Conservation (phyloP, 2,113 vertebrate genomes). For the Seriola dumerili region DNA sequence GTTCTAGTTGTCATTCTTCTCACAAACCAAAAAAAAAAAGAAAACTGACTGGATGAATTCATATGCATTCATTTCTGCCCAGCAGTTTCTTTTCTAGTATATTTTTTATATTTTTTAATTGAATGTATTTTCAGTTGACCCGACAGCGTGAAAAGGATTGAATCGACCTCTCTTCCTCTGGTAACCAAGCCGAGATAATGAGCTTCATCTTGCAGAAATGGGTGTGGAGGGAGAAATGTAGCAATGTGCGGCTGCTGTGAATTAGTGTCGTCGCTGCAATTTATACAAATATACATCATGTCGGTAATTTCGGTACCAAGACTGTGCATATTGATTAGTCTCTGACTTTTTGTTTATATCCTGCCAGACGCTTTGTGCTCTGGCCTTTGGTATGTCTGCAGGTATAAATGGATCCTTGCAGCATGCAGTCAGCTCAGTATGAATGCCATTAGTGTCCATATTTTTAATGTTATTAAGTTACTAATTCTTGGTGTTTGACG, state of each 20-base stretch:
- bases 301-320: conserved; percentile 20
- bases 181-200: conserved; percentile 33
- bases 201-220: conserved; percentile 42
- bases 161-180: conserved; percentile 36
- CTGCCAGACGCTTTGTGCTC: conserved; percentile 11
- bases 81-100: background rate
- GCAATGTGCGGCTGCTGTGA: background rate
- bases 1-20: conserved; percentile 13
- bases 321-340: conserved; percentile 46
- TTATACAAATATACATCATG: conserved; percentile 44
- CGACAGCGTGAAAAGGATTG: conserved; percentile 13
- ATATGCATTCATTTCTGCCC: background rate
- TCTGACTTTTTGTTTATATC: conserved; percentile 21
- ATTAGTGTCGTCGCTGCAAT: conserved; percentile 33
- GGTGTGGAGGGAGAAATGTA: conserved; percentile 3
- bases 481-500: conserved; percentile 53
- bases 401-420: conserved; percentile 43
- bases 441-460: conserved; percentile 41
- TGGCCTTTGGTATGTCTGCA: conserved; percentile 26
- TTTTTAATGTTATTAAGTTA: conserved; percentile 44
- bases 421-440: conserved; percentile 31
- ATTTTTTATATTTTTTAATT: conserved; percentile 14
- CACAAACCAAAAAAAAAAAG: background rate
- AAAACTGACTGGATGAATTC: conserved; percentile 17
- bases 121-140: conserved; percentile 31